Conservation (phyloP, 2,113 vertebrate species). For the Polypterus senegalus region DNA sequence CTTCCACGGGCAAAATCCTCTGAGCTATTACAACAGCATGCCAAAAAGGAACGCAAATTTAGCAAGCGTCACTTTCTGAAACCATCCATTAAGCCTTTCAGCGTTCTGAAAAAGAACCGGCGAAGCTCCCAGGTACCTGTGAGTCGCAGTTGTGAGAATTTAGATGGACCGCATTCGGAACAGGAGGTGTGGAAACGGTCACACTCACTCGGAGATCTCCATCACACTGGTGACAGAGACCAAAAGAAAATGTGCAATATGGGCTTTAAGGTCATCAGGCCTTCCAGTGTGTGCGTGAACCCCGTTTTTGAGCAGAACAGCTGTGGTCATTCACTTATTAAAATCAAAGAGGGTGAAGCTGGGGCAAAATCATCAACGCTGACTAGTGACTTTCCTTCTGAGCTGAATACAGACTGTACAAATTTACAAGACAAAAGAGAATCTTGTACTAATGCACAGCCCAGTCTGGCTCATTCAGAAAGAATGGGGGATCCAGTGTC, state of each 20-base stretch:
- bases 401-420: conserved; percentile 6
- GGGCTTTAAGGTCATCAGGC: conserved; percentile 16
- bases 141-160: conserved; percentile 78
- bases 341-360: conserved; percentile 4
- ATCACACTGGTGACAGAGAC: conserved; percentile 44
- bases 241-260: conserved; percentile 31
- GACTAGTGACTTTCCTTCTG: neutral
- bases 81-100: conserved; percentile 43
- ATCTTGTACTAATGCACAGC: conserved; percentile 12
- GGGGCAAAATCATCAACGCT: neutral
- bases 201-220: conserved; percentile 80
- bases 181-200: conserved; percentile 64
- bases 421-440: conserved; percentile 35
- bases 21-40: conserved; percentile 45
- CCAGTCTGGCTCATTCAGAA: conserved; percentile 19
- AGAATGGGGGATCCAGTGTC: conserved; percentile 29
- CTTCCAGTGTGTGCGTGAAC: conserved; percentile 13
- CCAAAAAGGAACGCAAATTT: conserved; percentile 44
- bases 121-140: conserved; percentile 52
- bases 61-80: conserved; percentile 34
- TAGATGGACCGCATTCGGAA: conserved; percentile 46
- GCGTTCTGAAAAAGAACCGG: conserved; percentile 44
- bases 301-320: conserved; percentile 32
- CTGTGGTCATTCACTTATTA: conserved; percentile 7
- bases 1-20: conserved; percentile 59